These are phyloP conservation scores for Heloderma charlesbogerti DNA, from an alignment of 2,113 vertebrate species.

Conservation along the genomic window DNA sequence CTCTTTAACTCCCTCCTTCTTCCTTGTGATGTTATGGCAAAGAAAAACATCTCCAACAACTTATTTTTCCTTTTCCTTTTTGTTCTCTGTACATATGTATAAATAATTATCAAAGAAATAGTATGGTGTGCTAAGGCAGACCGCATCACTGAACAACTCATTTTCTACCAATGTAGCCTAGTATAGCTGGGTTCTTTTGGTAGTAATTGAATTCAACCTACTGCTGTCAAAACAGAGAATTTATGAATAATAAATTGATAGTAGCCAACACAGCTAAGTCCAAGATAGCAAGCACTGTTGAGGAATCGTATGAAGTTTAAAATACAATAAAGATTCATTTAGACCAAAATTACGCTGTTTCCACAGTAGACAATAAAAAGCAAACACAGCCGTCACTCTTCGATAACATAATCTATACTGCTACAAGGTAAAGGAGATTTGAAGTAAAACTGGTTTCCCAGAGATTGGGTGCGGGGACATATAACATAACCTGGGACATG, in stretches of 20 bases:
- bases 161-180: conserved; percentile 60
- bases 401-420: conserved; percentile 51
- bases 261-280: conserved; percentile 67
- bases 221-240: conserved; percentile 79
- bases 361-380: conserved; percentile 57
- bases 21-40: conserved; percentile 32
- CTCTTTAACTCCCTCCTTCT: conserved; percentile 14
- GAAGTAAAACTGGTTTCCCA: conserved; percentile 1
- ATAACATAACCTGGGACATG: not conserved
- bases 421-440: conserved; percentile 34
- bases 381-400: conserved; percentile 63
- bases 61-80: not conserved
- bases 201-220: conserved; percentile 78
- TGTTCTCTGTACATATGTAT: conserved; percentile 36
- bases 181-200: conserved; percentile 66
- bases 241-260: conserved; percentile 79
- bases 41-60: conserved; percentile 40
- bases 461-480: not conserved
- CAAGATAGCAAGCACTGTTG: conserved; percentile 60
- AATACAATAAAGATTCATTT: conserved; percentile 69
- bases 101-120: conserved; percentile 72
- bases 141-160: conserved; percentile 61
- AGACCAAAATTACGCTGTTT: conserved; percentile 46
- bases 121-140: conserved; percentile 57
- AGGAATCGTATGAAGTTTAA: conserved; percentile 62